A percentile compares a stretch with the other conserved stretches of the same genome.
phyloP scores from a whole-genome alignment of 2,113 vertebrate genomes.

The Labeo rohita region DNA sequence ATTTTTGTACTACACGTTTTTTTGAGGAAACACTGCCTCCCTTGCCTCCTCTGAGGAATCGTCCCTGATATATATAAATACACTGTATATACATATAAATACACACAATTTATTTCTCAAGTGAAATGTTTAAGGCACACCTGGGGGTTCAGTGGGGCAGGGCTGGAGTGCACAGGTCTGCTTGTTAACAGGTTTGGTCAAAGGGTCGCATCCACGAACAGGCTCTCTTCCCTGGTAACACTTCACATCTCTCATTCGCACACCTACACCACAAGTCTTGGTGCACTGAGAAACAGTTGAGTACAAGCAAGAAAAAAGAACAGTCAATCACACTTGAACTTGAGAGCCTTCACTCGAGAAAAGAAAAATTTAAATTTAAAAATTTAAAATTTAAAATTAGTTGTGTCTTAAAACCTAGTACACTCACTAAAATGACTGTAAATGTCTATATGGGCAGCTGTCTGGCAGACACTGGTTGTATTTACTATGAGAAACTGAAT shows the following conservation, averaged over 20 bases:
- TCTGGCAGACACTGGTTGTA: neutral
- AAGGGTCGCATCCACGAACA: slow-evolving; percentile 90
- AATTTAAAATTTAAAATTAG: too few species aligned
- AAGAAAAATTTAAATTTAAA: too few species aligned
- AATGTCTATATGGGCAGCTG: neutral
- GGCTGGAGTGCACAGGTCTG: slow-evolving; percentile 94
- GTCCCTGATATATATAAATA: too few species aligned
- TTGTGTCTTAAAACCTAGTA: neutral
- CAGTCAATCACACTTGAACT: neutral
- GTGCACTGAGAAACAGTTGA: slow-evolving; percentile 82
- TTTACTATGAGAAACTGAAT: neutral
- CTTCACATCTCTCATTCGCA: slow-evolving; percentile 94
- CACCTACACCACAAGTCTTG: slow-evolving; percentile 90
- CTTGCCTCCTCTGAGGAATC: too few species aligned
- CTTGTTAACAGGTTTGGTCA: slow-evolving; percentile 91
- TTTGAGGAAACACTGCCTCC: too few species aligned
- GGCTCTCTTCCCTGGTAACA: slow-evolving; percentile 95
- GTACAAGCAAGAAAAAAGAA: neutral
- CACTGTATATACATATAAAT: too few species aligned
- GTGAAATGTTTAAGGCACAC: slow-evolving; percentile 63
- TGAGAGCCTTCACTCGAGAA: neutral
- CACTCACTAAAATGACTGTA: neutral
- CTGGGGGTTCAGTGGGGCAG: slow-evolving; percentile 95
- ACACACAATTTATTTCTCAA: neutral
- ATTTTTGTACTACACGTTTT: too few species aligned